These are phyloP conservation scores for Mallotus villosus DNA, from an alignment of 2,797 vertebrate genomes.

Conservation along the genomic window DNA sequence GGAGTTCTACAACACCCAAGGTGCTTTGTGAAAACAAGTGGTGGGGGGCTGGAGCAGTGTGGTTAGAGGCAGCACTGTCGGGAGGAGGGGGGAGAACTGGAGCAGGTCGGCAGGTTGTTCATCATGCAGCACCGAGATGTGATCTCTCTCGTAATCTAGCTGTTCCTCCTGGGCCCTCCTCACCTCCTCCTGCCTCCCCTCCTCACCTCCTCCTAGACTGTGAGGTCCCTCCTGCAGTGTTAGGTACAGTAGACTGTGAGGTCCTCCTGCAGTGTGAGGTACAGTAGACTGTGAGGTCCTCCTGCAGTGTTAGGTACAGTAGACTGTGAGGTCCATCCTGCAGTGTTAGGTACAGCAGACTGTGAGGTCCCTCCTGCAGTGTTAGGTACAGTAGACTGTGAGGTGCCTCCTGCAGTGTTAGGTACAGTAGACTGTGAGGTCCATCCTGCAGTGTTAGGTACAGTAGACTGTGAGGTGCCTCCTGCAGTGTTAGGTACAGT, in stretches of 20 bases:
- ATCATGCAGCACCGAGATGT: constrained; percentile 53
- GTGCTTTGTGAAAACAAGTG: constrained; percentile 76
- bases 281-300: constrained; percentile 41
- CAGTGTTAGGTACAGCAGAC: constrained; percentile 37
- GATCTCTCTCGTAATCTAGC: constrained; percentile 63
- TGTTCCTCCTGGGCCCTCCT: constrained; percentile 15
- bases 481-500: constrained; percentile 32
- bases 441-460: constrained; percentile 18
- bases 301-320: constrained; percentile 32
- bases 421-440: constrained; percentile 43
- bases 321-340: constrained; percentile 23
- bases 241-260: constrained; percentile 41
- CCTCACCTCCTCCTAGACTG: constrained; percentile 59
- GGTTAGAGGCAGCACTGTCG: constrained; percentile 68
- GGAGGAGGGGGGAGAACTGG: constrained; percentile 74
- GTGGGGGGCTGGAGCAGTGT: constrained; percentile 76
- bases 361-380: constrained; percentile 11
- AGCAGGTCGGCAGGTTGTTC: constrained; percentile 61
- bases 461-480: constrained; percentile 38
- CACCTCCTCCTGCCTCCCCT: constrained; percentile 20
- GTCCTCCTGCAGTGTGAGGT: constrained; percentile 11
- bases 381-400: constrained; percentile 40
- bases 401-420: not conserved
- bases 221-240: no score
- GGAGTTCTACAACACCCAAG: constrained; percentile 81